Evolutionary conservation across 2,113 vertebrate species (phyloP).

Genomic region (Oreochromis tanganicae): DNA sequence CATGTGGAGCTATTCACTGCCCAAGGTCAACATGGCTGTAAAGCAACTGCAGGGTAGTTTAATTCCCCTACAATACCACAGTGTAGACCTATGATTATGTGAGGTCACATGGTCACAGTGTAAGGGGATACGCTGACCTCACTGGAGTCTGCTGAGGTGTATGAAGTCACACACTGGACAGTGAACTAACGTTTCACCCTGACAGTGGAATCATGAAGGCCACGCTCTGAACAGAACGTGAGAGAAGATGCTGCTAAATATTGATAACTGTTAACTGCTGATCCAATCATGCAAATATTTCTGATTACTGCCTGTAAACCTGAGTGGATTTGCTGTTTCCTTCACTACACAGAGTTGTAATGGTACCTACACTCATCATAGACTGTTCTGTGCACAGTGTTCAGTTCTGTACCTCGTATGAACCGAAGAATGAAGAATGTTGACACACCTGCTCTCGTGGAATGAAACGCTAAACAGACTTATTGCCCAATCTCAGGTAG

Average conservation of each 20-base stretch:
- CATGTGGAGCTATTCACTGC: background rate
- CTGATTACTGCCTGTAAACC: background rate
- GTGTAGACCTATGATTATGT: constrained; percentile 19
- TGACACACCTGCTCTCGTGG: background rate
- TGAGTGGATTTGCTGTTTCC: background rate
- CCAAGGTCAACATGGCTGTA: constrained; percentile 9
- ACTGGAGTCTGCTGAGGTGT: background rate
- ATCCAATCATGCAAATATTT: accelerated
- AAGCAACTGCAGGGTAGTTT: background rate
- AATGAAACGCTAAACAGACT: background rate
- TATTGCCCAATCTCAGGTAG: background rate
- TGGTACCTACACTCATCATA: background rate
- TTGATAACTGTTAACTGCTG: background rate
- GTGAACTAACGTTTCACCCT: too few species aligned
- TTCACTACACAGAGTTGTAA: background rate
- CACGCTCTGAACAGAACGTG: accelerated
- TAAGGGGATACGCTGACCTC: background rate
- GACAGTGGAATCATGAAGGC: background rate
- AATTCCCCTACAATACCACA: background rate
- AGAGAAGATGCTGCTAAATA: background rate
- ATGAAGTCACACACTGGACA: background rate
- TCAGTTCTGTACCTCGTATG: background rate
- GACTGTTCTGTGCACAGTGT: background rate
- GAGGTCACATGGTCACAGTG: background rate
- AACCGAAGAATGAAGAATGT: background rate